Conservation (phyloP, 2,797 vertebrate genomes). For the Champsocephalus gunnari region DNA sequence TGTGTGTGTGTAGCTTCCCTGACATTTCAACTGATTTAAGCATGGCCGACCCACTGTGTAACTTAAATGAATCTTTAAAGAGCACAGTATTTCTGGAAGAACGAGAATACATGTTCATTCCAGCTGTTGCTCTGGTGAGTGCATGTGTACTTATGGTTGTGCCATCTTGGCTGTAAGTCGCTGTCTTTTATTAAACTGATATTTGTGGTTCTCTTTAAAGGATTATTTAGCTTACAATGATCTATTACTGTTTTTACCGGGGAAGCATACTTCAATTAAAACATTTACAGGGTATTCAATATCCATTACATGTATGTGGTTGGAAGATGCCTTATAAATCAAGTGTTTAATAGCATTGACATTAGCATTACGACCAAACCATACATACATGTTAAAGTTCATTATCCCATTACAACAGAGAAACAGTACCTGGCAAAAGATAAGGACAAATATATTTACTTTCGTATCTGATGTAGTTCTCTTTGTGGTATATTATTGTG, state of each 20-base stretch:
- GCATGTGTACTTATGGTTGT: background rate
- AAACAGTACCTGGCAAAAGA: background rate
- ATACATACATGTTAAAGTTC: slow-evolving; percentile 13
- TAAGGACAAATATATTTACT: slow-evolving; percentile 9
- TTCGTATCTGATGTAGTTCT: background rate
- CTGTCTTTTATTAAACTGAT: background rate
- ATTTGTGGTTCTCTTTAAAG: background rate
- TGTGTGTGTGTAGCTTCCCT: background rate
- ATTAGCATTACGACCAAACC: slow-evolving; percentile 17
- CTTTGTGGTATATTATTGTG: no score
- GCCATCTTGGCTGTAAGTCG: background rate
- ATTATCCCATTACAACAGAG: slow-evolving; percentile 12
- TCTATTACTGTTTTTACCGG: background rate
- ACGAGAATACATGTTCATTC: background rate
- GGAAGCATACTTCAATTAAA: background rate
- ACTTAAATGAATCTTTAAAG: slow-evolving; percentile 28
- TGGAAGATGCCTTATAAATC: slow-evolving; percentile 1
- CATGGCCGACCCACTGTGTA: slow-evolving; percentile 15
- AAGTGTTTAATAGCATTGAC: slow-evolving; percentile 23
- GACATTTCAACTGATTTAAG: slow-evolving; percentile 13
- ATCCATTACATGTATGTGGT: background rate
- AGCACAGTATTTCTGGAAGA: background rate
- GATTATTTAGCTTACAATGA: background rate
- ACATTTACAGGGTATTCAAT: slow-evolving; percentile 8
- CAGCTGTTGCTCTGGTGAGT: background rate